These are phyloP conservation scores for Parasteatoda lunata DNA, from an alignment of 2,888 invertebrate species.

Conservation along the genomic window DNA sequence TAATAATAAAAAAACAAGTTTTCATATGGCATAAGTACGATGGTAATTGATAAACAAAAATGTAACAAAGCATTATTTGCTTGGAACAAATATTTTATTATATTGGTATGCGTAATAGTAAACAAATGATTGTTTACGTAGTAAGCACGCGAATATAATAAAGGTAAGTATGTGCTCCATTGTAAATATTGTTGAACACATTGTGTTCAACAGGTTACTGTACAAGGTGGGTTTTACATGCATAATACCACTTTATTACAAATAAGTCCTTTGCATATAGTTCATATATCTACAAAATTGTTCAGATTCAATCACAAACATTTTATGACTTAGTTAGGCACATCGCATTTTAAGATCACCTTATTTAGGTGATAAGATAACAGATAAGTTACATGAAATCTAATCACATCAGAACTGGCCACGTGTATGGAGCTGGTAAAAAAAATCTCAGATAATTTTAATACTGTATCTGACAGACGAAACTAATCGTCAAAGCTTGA, in stretches of 20 bases:
- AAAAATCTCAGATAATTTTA: slow-evolving; percentile 38
- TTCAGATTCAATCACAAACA: slow-evolving; percentile 56
- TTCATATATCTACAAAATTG: slow-evolving; percentile 52
- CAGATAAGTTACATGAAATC: slow-evolving; percentile 53
- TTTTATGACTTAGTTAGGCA: slow-evolving; percentile 65
- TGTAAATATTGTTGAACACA: slow-evolving; percentile 41
- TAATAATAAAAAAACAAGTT: slow-evolving; percentile 20
- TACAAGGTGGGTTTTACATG: slow-evolving; percentile 58
- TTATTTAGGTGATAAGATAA: slow-evolving; percentile 42
- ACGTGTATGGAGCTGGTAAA: slow-evolving; percentile 37
- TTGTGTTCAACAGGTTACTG: slow-evolving; percentile 48
- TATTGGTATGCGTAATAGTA: not conserved
- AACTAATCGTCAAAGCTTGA: slow-evolving; percentile 8
- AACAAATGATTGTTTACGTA: not conserved
- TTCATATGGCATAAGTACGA: slow-evolving; percentile 33
- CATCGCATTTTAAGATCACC: slow-evolving; percentile 42
- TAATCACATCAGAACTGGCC: slow-evolving; percentile 67
- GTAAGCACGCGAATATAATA: not conserved
- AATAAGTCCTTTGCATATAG: slow-evolving; percentile 22
- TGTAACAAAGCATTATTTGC: slow-evolving; percentile 23
- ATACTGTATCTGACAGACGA: slow-evolving; percentile 56
- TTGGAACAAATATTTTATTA: slow-evolving; percentile 18
- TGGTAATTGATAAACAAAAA: slow-evolving; percentile 20
- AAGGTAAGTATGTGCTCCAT: slow-evolving; percentile 26
- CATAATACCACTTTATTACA: slow-evolving; percentile 38